Evolutionary conservation across 2,113 vertebrate species (phyloP), one percentile per base, ranked within the genome.

Genomic region (Dromaius novaehollandiae): DNA sequence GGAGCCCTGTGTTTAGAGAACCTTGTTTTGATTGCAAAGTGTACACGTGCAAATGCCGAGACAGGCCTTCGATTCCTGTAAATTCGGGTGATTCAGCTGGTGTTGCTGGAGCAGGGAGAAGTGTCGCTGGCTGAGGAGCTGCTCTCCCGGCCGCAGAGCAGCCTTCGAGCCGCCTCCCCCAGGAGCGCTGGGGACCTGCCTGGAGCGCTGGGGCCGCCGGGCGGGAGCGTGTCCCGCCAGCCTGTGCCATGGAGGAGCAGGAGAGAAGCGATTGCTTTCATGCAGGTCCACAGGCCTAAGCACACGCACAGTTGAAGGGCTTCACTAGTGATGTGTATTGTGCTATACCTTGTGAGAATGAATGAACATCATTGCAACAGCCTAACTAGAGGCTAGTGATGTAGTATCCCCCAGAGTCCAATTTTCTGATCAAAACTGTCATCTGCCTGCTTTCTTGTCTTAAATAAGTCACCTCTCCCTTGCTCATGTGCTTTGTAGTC

Each of bases 171-270:
- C 42, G 21, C 21, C 12, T 1, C 4, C 0, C 44, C 14, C 44
- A 11, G 13, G 2, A n/a, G 32, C 32, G 9, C 68, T 15, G 19
- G 19, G 9, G 38, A 16, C 28, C 9, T 85, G 46, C 53, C 42
- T n/a, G 6, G 82, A 70, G 48, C 40, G 76, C 46, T 11, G 53
- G 20, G 64, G 51, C 60, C 25, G 26, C 21, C 10, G 66, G 15
- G 32, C 48, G 44, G 56, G n/a, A 8, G 0, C 3, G 0, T 6
- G 3, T 55, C 38, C 70, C 60, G 5, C 50, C 24, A 2, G 63
- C 5, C 2, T 4, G 3, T 10, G 55, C 3, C 46, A 22, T 20
- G 44, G 56, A 40, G 80, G 46, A 32, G 34, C 3, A 19, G 60
- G 36, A 88, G 26, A 25, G 68, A 38, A 42, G 64, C 66, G 34